Evolutionary conservation across 2,888 invertebrate species (phyloP), one percentile per base, ranked within the genome.

Genomic region (Meganola albula): DNA sequence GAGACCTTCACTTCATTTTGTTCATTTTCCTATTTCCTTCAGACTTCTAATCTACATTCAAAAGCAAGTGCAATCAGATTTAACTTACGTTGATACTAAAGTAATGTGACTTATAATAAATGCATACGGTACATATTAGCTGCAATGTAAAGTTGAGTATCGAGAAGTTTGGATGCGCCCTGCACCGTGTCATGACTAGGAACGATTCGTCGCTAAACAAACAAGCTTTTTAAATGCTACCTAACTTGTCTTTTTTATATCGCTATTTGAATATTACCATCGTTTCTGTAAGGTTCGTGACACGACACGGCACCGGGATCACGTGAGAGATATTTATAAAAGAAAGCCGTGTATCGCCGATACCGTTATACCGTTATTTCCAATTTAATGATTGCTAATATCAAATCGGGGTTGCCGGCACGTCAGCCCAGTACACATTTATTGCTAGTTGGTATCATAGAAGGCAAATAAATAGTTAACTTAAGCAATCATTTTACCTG

Each of bases 151-250:
- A 48, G 38, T 58, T 58, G 54, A 48, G 48, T 58, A 53, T 55
- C 53, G 43, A 46, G 38, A 53, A 45, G 53, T 49, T 48, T 40
- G 50, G 74, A 75, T 77, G 74, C 75, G 69, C 77, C 62, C 53
- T 73, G 72, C 74, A 72, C 72, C 60, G 52, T 77, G 60, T 74
- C 84, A 83, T 85, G 84, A 70, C 84, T 76, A 75, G 62, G 68
- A 74, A 66, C 83, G 75, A 84, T 85, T 83, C 83, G 76, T 79
- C 76, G 80, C 71, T 74, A 69, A 75, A 75, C 78, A 85, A 84
- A 85, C 84, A 85, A 82, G 79, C 76, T 83, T 85, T 85, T 85
- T 85, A 85, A 85, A 85, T 82, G 85, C 82, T 84, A 79, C 78
- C 79, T 79, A 83, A 84, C 83, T 84, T 84, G 82, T 83, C 79